phyloP scores from a whole-genome alignment of 2,113 vertebrate genomes.

The Apodemus sylvaticus region DNA sequence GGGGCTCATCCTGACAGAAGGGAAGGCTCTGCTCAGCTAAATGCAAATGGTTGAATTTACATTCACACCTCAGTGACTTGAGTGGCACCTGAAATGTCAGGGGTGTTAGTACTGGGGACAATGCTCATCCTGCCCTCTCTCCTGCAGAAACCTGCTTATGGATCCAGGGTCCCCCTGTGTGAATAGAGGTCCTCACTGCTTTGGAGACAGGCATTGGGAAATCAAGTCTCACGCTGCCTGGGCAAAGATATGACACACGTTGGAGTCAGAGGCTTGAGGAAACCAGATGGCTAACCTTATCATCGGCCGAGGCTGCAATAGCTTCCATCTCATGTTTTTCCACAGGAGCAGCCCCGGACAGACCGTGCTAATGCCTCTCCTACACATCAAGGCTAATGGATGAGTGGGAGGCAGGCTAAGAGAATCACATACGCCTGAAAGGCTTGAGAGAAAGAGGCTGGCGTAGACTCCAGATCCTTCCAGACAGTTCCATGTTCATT shows the following conservation, averaged over 20 bases:
- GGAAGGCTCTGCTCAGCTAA: not conserved
- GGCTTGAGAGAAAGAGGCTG: not conserved
- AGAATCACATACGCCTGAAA: not conserved
- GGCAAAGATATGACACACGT: fast-evolving
- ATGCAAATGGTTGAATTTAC: not conserved
- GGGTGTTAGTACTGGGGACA: not conserved
- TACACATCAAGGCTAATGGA: not conserved
- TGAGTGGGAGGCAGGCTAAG: no score
- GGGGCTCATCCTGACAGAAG: not conserved
- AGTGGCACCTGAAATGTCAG: no score
- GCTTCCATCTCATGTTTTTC: not conserved
- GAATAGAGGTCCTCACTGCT: not conserved
- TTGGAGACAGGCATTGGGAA: not conserved
- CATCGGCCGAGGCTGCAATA: fast-evolving
- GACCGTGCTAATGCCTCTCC: not conserved
- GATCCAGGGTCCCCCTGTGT: conserved; percentile 35
- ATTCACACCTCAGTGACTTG: fast-evolving
- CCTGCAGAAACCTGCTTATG: conserved; percentile 30
- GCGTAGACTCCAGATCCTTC: not conserved
- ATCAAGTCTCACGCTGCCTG: not conserved
- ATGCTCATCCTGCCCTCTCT: not conserved
- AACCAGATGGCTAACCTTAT: not conserved
- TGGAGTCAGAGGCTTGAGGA: not conserved
- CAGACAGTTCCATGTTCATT: not conserved
- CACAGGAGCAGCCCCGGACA: not conserved